Percentiles rank a stretch among this genome's conserved stretches.
phyloP scores from a whole-genome alignment of 2,888 invertebrate genomes.

The Tipula vernalis region DNA sequence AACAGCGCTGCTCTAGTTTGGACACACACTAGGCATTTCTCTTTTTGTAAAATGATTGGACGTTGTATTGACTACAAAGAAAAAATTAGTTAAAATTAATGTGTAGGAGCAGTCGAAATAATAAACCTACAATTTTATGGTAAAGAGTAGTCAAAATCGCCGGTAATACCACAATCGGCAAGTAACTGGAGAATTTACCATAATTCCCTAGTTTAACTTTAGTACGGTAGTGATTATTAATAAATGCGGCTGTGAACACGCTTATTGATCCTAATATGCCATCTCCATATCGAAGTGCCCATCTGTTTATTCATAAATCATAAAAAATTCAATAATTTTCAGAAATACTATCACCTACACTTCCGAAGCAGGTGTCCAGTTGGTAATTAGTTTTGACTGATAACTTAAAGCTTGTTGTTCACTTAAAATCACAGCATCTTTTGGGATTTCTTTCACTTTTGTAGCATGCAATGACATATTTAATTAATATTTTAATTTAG shows the following conservation, averaged over 20 bases:
- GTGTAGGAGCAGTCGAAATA: neutral
- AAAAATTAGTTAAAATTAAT: neutral
- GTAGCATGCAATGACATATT: slow-evolving; percentile 47
- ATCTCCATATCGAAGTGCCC: slow-evolving; percentile 40
- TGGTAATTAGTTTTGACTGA: slow-evolving; percentile 43
- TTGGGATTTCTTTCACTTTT: slow-evolving; percentile 38
- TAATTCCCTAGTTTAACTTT: slow-evolving; percentile 45
- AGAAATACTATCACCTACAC: slow-evolving; percentile 39
- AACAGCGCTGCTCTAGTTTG: slow-evolving; percentile 45
- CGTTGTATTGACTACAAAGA: slow-evolving; percentile 41
- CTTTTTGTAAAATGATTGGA: slow-evolving; percentile 42
- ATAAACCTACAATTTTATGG: slow-evolving; percentile 44
- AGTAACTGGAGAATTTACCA: slow-evolving; percentile 46
- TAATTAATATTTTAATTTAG: slow-evolving; percentile 47
- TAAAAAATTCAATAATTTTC: slow-evolving; percentile 14
- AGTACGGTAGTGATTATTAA: slow-evolving; percentile 50
- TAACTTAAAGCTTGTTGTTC: slow-evolving; percentile 46
- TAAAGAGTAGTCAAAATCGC: slow-evolving; percentile 39
- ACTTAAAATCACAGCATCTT: slow-evolving; percentile 44
- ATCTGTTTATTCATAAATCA: slow-evolving; percentile 30
- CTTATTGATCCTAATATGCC: slow-evolving; percentile 40
- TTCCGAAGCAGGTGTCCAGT: slow-evolving; percentile 47
- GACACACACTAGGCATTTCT: slow-evolving; percentile 50
- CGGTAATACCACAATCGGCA: slow-evolving; percentile 49
- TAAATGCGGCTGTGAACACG: slow-evolving; percentile 40